These are phyloP conservation scores for Rhingia rostrata DNA, from an alignment of 2,888 invertebrate species.

Conservation along the genomic window DNA sequence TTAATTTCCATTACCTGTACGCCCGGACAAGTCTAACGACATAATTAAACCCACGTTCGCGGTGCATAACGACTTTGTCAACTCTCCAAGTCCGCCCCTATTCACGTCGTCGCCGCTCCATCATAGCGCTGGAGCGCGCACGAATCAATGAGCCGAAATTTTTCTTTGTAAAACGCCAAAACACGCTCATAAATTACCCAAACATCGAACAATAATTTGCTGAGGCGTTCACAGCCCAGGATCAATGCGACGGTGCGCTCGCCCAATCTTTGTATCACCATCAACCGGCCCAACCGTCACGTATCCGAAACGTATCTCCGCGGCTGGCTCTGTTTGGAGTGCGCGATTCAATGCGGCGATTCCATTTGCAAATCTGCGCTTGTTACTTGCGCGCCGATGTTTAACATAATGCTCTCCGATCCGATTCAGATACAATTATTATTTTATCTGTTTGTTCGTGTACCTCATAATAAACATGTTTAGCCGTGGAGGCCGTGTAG, in stretches of 20 bases:
- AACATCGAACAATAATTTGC: slow-evolving; percentile 74
- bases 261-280: slow-evolving; percentile 62
- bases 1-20: slow-evolving; percentile 62
- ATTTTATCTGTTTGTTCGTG: slow-evolving; percentile 74
- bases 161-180: slow-evolving; percentile 46
- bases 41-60: slow-evolving; percentile 70
- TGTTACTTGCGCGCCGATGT: slow-evolving; percentile 72
- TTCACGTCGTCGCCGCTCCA: slow-evolving; percentile 16
- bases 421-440: slow-evolving; percentile 75
- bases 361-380: slow-evolving; percentile 74
- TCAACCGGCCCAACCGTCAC: slow-evolving; percentile 34
- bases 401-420: slow-evolving; percentile 74
- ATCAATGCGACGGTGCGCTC: slow-evolving; percentile 59
- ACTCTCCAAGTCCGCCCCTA: slow-evolving; percentile 49
- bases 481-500: slow-evolving; percentile 43
- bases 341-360: slow-evolving; percentile 42
- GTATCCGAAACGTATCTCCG: slow-evolving; percentile 14
- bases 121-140: slow-evolving; percentile 1
- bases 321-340: background rate
- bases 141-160: slow-evolving; percentile 65
- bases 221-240: slow-evolving; percentile 71
- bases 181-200: slow-evolving; percentile 73
- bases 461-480: slow-evolving; percentile 74
- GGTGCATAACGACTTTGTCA: slow-evolving; percentile 56
- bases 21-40: slow-evolving; percentile 55